These are phyloP conservation scores for Triplophysa tibetana DNA, from an alignment of 2,113 vertebrate species.

Conservation along the genomic window DNA sequence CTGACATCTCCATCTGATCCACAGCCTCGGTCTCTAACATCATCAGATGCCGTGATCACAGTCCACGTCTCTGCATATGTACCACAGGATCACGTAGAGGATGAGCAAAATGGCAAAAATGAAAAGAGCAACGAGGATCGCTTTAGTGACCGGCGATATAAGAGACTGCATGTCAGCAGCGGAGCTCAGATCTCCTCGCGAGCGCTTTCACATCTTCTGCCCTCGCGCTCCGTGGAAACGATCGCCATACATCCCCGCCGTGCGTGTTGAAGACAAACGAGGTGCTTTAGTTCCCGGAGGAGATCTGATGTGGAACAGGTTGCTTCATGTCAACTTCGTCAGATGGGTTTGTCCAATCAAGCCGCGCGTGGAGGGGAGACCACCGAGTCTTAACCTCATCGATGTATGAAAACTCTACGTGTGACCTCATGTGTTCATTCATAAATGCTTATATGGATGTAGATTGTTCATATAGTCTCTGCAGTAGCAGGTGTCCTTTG, in stretches of 20 bases:
- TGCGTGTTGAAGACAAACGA: background rate
- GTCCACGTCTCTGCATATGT: conserved; percentile 97
- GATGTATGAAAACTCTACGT: background rate
- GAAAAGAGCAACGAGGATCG: conserved; percentile 92
- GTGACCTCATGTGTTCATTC: no score
- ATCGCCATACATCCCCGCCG: background rate
- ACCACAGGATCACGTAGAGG: conserved; percentile 98
- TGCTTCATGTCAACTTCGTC: conserved; percentile 33
- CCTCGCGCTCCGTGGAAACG: no score
- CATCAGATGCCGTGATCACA: conserved; percentile 94
- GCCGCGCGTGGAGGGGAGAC: background rate
- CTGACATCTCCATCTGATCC: conserved; percentile 52
- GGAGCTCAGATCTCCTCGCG: conserved; percentile 57
- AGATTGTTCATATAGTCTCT: no score
- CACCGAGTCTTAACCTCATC: background rate
- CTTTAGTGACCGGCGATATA: conserved; percentile 95
- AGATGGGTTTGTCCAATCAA: background rate
- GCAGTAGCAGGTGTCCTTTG: no score
- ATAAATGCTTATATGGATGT: no score
- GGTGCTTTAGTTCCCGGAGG: background rate
- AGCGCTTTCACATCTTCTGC: background rate
- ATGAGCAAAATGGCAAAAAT: conserved; percentile 98
- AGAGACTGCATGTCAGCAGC: conserved; percentile 91
- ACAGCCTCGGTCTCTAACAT: conserved; percentile 62
- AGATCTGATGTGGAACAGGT: conserved; percentile 24